phyloP scores from a whole-genome alignment of 1,140 invertebrate species.

The Eumeta japonica region DNA sequence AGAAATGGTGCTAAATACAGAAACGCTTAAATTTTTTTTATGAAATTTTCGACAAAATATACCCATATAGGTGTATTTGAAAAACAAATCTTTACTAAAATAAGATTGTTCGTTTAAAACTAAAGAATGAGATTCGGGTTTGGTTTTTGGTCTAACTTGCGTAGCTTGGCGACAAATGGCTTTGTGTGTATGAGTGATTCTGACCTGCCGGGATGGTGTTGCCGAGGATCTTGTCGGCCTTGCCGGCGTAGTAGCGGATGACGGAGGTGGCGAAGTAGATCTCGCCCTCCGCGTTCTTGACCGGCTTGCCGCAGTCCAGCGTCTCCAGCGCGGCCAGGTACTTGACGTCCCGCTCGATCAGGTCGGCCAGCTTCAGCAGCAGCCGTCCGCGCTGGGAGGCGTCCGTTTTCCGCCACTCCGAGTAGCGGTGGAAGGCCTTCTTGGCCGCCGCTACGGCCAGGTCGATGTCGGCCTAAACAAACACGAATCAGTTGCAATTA shows the following conservation, averaged over 20 bases:
- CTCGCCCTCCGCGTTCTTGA: constrained; percentile 59
- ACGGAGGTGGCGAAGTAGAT: constrained; percentile 56
- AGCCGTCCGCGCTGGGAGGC: constrained; percentile 64
- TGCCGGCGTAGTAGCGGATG: constrained; percentile 74
- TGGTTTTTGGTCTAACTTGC: too few relatives aligned
- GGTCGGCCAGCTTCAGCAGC: constrained; percentile 64
- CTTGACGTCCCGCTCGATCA: constrained; percentile 68
- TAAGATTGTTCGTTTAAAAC: too few relatives aligned
- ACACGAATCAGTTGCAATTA: constrained; percentile 6
- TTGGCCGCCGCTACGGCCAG: constrained; percentile 78
- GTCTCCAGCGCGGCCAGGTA: constrained; percentile 69
- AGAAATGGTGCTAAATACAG: too few relatives aligned
- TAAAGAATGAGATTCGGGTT: too few relatives aligned
- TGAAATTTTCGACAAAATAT: too few relatives aligned
- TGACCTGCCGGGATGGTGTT: constrained; percentile 42
- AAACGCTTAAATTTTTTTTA: too few relatives aligned
- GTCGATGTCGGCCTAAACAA: constrained; percentile 69
- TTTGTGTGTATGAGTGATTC: constrained; percentile 52
- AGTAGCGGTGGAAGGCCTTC: constrained; percentile 69
- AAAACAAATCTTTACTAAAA: too few relatives aligned
- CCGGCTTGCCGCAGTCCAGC: constrained; percentile 75
- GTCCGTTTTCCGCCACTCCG: constrained; percentile 73
- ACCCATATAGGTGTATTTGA: too few relatives aligned
- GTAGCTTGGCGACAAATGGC: too few relatives aligned
- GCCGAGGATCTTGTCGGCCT: constrained; percentile 74